Percentiles rank a stretch among this genome's conserved stretches.
These are phyloP conservation scores for Pachyseris speciosa DNA, from an alignment of 64 coral and sea anemone species.

Conservation along the genomic window DNA sequence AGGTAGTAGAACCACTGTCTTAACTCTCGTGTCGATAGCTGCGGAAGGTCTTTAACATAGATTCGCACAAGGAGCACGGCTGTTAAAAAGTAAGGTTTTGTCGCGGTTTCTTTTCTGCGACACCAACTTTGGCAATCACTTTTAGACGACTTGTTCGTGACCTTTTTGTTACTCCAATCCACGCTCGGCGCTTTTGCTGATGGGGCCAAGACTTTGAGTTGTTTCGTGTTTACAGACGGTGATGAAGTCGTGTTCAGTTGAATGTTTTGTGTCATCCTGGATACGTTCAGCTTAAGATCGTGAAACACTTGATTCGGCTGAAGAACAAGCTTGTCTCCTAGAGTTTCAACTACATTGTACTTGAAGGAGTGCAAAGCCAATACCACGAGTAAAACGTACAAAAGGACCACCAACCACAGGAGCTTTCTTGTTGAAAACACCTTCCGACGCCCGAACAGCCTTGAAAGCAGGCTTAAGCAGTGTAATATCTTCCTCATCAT, in stretches of 20 bases:
- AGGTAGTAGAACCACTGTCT: constrained; percentile 73
- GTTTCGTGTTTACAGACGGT: not conserved
- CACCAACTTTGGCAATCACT: constrained; percentile 47
- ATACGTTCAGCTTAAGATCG: not conserved
- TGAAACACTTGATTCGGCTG: not conserved
- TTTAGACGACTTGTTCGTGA: not conserved
- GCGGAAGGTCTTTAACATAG: constrained; percentile 46
- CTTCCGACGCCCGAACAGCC: not conserved
- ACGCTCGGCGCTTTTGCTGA: not conserved
- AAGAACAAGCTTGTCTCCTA: not conserved
- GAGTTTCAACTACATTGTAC: not conserved
- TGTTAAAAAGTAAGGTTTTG: constrained; percentile 74
- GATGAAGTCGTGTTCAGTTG: not conserved
- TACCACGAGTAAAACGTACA: not conserved
- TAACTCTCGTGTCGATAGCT: constrained; percentile 65
- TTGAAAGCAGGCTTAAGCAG: not conserved
- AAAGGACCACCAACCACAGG: not conserved
- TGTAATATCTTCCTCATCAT: not conserved
- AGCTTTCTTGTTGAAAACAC: not conserved
- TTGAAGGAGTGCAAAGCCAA: not conserved
- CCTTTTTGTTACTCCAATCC: not conserved
- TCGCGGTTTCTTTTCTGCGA: not conserved
- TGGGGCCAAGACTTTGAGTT: not conserved
- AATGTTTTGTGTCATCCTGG: not conserved
- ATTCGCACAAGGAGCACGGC: constrained; percentile 78